Conservation (phyloP, 2,797 vertebrate genomes). For the Pelochelys cantorii region DNA sequence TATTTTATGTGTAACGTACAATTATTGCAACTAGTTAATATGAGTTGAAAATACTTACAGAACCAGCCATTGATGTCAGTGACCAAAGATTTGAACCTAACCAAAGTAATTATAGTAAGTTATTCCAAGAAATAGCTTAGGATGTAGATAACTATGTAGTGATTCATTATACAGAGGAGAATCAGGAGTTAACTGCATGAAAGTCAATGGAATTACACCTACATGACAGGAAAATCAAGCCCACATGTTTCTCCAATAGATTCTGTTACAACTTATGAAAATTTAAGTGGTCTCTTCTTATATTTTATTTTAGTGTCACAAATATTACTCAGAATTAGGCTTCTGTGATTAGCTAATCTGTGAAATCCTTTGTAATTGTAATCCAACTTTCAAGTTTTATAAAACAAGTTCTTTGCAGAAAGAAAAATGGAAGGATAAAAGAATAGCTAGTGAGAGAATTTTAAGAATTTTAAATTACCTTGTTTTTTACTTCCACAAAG, state of each 20-base stretch:
- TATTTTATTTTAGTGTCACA: slow-evolving; percentile 44
- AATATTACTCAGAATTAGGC: slow-evolving; percentile 50
- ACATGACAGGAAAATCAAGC: slow-evolving; percentile 49
- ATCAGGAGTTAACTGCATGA: neutral
- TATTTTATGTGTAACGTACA: slow-evolving; percentile 1
- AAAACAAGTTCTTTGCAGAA: neutral
- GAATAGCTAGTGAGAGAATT: neutral
- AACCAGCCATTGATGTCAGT: neutral
- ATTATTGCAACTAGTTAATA: slow-evolving; percentile 25
- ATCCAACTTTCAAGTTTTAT: neutral
- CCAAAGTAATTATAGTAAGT: neutral
- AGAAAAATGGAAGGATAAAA: neutral
- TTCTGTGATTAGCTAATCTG: slow-evolving; percentile 29
- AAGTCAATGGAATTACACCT: slow-evolving; percentile 40
- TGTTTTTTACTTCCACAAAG: neutral
- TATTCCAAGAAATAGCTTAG: neutral
- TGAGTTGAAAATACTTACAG: slow-evolving; percentile 15
- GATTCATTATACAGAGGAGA: neutral
- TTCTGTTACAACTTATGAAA: slow-evolving; percentile 59
- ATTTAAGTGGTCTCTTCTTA: slow-evolving; percentile 52
- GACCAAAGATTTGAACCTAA: neutral
- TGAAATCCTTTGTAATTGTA: neutral
- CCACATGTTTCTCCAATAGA: slow-evolving; percentile 53
- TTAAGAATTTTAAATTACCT: neutral
- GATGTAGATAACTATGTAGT: neutral